A percentile compares a stretch with the other conserved stretches of the same genome.
Conservation (phyloP, 1,140 invertebrate genomes). For the Mylabris phalerata region DNA sequence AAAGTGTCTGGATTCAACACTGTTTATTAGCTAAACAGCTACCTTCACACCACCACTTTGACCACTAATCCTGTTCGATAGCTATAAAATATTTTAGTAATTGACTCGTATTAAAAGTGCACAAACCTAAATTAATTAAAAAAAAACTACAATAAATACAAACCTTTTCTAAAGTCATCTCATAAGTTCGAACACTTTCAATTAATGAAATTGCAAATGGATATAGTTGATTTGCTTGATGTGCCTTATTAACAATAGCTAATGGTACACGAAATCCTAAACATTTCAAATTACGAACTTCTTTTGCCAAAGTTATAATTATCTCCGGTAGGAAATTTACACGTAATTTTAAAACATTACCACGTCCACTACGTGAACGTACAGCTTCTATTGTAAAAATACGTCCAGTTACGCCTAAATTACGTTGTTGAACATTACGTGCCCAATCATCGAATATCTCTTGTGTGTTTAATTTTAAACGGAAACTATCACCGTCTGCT, state of each 20-base stretch:
- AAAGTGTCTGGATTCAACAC: no score
- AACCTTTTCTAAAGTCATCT: conserved; percentile 94
- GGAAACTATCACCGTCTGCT: conserved; percentile 95
- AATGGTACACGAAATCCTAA: conserved; percentile 95
- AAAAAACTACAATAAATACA: conserved; percentile 22
- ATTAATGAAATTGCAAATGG: conserved; percentile 98
- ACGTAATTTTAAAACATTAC: conserved; percentile 83
- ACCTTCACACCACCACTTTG: conserved; percentile 32
- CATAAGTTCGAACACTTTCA: conserved; percentile 95
- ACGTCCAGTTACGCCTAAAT: conserved; percentile 85
- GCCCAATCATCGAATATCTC: conserved; percentile 98
- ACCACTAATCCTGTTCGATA: conserved; percentile 31
- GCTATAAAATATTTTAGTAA: conserved; percentile 22
- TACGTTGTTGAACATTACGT: conserved; percentile 88
- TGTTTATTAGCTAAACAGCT: conserved; percentile 13
- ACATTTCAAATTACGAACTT: conserved; percentile 95
- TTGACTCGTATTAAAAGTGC: not conserved
- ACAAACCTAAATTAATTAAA: not conserved
- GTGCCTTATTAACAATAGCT: conserved; percentile 97
- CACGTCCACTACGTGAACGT: conserved; percentile 73
- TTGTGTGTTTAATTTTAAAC: conserved; percentile 89
- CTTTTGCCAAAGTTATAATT: conserved; percentile 97
- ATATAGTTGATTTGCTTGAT: conserved; percentile 97
- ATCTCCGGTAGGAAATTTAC: conserved; percentile 98
- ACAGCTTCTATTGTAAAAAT: conserved; percentile 92